phyloP scores from a whole-genome alignment of 2,888 invertebrate species.

The Brenthis daphne region DNA sequence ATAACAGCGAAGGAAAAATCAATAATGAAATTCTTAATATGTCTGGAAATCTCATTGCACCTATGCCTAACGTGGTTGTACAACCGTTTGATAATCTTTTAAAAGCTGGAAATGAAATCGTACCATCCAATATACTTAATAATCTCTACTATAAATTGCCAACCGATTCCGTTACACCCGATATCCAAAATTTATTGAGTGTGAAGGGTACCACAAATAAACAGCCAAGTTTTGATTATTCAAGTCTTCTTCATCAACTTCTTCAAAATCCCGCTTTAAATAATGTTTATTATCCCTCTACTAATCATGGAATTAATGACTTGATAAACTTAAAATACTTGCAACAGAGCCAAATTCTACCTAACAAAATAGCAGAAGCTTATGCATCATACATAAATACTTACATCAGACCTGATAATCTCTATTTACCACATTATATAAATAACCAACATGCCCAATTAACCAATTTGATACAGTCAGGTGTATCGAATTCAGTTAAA shows the following conservation, averaged over 20 bases:
- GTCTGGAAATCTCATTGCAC: neutral
- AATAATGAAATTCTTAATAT: neutral
- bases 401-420: slow-evolving; percentile 16
- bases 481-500: slow-evolving; percentile 51
- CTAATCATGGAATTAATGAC: neutral
- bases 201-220: neutral
- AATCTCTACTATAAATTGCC: neutral
- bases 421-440: slow-evolving; percentile 29
- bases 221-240: neutral
- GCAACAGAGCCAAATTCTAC: neutral
- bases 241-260: too few species aligned
- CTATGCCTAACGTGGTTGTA: neutral
- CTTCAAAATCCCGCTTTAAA: too few species aligned
- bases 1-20: neutral
- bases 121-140: too few species aligned
- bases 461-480: slow-evolving; percentile 44
- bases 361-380: neutral
- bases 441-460: slow-evolving; percentile 35
- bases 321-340: neutral
- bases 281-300: neutral
- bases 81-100: too few species aligned
- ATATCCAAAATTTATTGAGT: neutral
- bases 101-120: too few species aligned
- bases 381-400: slow-evolving; percentile 1
- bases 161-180: neutral